Conservation (phyloP, 2,888 invertebrate species). For the Heteropelma amictum region DNA sequence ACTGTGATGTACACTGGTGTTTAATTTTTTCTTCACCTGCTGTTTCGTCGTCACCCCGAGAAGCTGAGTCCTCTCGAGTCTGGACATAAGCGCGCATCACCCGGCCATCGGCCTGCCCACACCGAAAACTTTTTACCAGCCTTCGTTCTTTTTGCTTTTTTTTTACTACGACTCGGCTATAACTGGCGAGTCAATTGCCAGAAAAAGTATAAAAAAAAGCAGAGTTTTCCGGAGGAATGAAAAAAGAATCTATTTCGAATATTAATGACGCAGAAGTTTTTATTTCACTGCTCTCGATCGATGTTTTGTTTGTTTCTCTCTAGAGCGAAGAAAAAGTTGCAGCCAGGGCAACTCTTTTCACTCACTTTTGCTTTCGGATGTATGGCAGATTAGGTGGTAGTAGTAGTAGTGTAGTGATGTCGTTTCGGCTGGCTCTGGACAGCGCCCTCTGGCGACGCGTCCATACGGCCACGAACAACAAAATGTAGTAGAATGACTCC, state of each 20-base stretch:
- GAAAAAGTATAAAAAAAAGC: no score
- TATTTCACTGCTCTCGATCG: not conserved
- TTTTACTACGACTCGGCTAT: not conserved
- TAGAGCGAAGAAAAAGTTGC: not conserved
- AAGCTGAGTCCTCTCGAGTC: constrained; percentile 82
- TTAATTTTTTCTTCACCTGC: constrained; percentile 72
- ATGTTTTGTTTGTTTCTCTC: not conserved
- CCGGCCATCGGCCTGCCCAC: constrained; percentile 71
- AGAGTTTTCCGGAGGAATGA: no score
- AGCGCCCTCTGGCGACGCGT: no score
- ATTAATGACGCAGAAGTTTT: not conserved
- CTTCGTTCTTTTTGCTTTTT: not conserved
- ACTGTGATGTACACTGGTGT: constrained; percentile 54
- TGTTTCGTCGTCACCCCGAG: constrained; percentile 62
- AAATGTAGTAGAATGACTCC: no score
- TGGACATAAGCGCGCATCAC: constrained; percentile 88
- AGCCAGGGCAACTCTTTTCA: constrained; percentile 6
- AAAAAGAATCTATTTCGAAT: no score
- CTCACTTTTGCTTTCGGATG: not conserved
- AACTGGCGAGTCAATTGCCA: no score
- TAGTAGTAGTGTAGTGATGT: no score
- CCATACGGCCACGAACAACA: no score
- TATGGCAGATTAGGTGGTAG: no score
- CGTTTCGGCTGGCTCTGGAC: not conserved
- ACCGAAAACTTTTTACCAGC: constrained; percentile 22